Evolutionary conservation across 2,888 invertebrate species (phyloP).

Genomic region (Eupithecia exiguata): DNA sequence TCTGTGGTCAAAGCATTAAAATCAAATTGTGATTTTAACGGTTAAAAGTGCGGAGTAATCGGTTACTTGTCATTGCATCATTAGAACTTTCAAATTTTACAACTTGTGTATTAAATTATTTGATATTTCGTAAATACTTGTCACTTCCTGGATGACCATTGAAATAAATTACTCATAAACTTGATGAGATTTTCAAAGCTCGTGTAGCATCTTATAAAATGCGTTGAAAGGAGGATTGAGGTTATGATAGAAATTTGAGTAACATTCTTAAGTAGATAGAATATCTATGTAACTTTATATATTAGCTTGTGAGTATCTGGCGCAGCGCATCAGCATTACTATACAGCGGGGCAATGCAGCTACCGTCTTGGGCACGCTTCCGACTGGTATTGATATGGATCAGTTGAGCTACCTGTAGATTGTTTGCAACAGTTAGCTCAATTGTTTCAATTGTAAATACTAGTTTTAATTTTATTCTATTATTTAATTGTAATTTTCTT

Average conservation of each 20-base stretch:
- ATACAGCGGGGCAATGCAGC: no score
- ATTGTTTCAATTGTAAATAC: no score
- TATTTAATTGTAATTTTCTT: no score
- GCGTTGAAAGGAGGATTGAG: neutral
- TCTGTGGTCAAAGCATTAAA: constrained; percentile 33
- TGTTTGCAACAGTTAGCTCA: no score
- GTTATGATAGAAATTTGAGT: neutral
- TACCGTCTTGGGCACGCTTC: no score
- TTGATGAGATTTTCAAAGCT: neutral
- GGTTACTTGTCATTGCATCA: constrained; percentile 55
- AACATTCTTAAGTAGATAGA: neutral
- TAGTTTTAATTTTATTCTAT: no score
- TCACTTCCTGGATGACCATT: neutral
- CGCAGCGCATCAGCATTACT: no score
- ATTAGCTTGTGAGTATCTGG: no score
- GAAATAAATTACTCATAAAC: neutral
- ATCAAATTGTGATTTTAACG: constrained; percentile 44
- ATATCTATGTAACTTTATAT: no score
- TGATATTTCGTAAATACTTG: neutral
- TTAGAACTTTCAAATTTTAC: constrained; percentile 44
- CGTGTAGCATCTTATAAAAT: neutral
- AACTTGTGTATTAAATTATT: constrained; percentile 7
- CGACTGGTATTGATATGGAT: no score
- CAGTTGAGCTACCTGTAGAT: no score
- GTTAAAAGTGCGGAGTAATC: constrained; percentile 45